Percentiles rank a stretch among this genome's conserved stretches.
Evolutionary conservation across 2,888 invertebrate species (phyloP).

Genomic region (Diarsia brunnea): DNA sequence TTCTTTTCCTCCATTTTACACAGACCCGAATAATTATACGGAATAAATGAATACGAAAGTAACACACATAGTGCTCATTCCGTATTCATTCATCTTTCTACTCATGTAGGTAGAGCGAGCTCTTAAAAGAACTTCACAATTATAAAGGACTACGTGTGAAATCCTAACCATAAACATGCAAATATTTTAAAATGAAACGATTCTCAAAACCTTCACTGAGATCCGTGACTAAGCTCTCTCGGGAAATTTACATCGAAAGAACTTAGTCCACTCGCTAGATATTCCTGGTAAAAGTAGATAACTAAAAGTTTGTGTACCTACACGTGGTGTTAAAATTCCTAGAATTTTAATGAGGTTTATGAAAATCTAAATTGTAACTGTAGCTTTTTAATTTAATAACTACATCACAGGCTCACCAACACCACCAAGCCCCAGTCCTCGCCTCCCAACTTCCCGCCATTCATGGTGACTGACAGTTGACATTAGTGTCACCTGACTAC

Average conservation of each 20-base stretch:
- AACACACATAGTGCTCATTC: not conserved
- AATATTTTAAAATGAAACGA: conserved; percentile 26
- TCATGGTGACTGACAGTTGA: too few relatives aligned
- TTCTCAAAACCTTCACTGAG: conserved; percentile 34
- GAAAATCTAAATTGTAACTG: conserved; percentile 1
- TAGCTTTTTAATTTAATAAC: too few relatives aligned
- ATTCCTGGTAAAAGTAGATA: conserved; percentile 26
- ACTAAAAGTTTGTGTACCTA: not conserved
- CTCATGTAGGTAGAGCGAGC: not conserved
- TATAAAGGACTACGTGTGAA: not conserved
- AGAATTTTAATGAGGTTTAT: conserved; percentile 1
- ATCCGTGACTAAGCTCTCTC: conserved; percentile 45
- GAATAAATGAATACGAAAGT: conserved; percentile 6
- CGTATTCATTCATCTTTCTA: conserved; percentile 1
- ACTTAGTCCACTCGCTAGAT: conserved; percentile 21
- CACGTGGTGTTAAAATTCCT: conserved; percentile 16
- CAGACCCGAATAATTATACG: not conserved
- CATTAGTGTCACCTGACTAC: too few relatives aligned
- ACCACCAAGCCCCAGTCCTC: too few relatives aligned
- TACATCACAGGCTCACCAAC: too few relatives aligned
- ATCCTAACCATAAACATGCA: conserved; percentile 7
- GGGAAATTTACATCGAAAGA: conserved; percentile 58
- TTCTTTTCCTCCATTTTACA: not conserved
- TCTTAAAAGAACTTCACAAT: not conserved
- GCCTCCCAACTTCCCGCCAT: too few relatives aligned